Evolutionary conservation across 2,113 vertebrate genomes (phyloP), one percentile per base, ranked within the genome.

Genomic region (Baryphthengus martii): DNA sequence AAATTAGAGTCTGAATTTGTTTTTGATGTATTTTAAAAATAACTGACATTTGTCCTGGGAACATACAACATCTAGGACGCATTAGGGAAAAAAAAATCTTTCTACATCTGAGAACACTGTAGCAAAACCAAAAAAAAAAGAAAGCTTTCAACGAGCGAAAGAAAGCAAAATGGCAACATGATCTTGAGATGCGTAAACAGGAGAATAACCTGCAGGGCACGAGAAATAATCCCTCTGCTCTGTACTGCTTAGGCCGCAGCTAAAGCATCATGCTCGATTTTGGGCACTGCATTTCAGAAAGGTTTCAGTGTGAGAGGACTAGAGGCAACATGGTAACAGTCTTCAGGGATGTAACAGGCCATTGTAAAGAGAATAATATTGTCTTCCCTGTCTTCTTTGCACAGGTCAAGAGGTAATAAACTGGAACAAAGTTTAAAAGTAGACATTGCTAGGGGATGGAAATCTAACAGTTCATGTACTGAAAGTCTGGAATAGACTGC

Each of bases 11-110:
- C 82, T 77, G 67, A 93, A 80, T 85, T 96, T 92, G 40, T 1
- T 93, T 93, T 89, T 90, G 65, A 78, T 29, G 29, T 94, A 78
- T 83, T 97, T 94, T 95, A 71, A 94, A 96, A 96, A 96, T 95
- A 96, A 94, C 78, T 95, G 88, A 93, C 87, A 94, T 94, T 96
- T 88, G 81, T 96, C 82, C 78, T 96, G 91, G 91, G 93, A 95
- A 94, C 39, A 65, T 88, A 68, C 80, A 86, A 49, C 78, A 81
- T 88, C 65, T 40, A 95, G 63, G 40, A 25, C 62, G 67, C 58
- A 29, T 87, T 88, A 91, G 59, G 29, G 67, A 80, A 90, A 92
- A 56, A 74, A 68, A 65, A 79, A 52, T 40, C 40, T 88, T 85
- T 74, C 67, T 93, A 35, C 75, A 74, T 96, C 62, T 90, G 59